These are phyloP conservation scores for Macaria notata DNA, from an alignment of 2,888 invertebrate species.

Conservation along the genomic window DNA sequence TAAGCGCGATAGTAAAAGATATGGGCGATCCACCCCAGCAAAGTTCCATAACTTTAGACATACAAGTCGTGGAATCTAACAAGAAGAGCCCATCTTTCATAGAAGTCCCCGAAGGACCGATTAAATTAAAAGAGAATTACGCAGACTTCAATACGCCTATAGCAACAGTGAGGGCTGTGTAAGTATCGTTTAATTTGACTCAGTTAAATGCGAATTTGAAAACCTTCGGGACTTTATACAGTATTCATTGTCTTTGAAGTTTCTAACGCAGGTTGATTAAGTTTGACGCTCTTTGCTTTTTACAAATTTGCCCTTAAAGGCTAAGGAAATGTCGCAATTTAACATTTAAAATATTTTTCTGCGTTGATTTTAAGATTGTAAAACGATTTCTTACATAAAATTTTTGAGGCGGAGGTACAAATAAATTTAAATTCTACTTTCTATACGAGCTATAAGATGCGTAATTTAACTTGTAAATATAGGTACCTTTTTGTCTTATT, in stretches of 20 bases:
- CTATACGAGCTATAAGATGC: no score
- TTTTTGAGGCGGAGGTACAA: no score
- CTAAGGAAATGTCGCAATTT: slow-evolving; percentile 13
- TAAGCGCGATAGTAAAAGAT: slow-evolving; percentile 90
- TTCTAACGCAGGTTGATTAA: slow-evolving; percentile 27
- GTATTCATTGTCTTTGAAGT: slow-evolving; percentile 32
- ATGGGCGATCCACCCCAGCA: slow-evolving; percentile 85
- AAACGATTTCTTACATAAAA: no score
- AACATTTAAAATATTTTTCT: no score
- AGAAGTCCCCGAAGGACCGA: slow-evolving; percentile 82
- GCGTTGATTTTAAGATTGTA: no score
- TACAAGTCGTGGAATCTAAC: slow-evolving; percentile 93
- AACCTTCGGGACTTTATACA: slow-evolving; percentile 29
- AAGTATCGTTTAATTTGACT: slow-evolving; percentile 61
- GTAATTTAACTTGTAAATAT: no score
- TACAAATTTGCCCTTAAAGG: slow-evolving; percentile 18
- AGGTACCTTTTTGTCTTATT: no score
- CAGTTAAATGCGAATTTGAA: slow-evolving; percentile 37
- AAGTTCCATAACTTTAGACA: slow-evolving; percentile 89
- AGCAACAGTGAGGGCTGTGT: slow-evolving; percentile 87
- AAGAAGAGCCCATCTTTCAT: slow-evolving; percentile 91
- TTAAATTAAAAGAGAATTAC: slow-evolving; percentile 88
- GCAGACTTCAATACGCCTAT: slow-evolving; percentile 87
- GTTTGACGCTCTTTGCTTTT: slow-evolving; percentile 20
- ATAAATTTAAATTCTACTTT: no score